phyloP scores from a whole-genome alignment of 2,797 vertebrate species.

The Neosilurus hyrtlii region DNA sequence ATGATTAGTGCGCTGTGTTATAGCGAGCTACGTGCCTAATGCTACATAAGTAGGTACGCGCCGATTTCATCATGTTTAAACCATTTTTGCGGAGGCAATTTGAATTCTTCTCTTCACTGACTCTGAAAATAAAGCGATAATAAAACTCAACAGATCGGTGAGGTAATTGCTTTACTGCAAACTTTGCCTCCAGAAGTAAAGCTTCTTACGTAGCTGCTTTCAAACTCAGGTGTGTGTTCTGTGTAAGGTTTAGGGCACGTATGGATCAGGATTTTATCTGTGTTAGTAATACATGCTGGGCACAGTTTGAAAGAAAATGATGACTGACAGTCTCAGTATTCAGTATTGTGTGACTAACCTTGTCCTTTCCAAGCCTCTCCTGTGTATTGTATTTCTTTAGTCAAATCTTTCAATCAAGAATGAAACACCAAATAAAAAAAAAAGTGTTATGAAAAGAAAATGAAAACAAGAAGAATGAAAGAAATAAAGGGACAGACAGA shows the following conservation, averaged over 20 bases:
- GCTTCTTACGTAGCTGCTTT: neutral
- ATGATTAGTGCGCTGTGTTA: constrained; percentile 65
- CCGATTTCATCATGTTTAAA: constrained; percentile 57
- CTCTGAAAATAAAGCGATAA: constrained; percentile 33
- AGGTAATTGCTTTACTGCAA: constrained; percentile 75
- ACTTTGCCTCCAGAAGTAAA: constrained; percentile 65
- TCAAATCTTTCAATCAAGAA: neutral
- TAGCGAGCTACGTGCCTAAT: constrained; percentile 28
- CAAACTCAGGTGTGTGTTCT: neutral
- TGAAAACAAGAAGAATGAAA: too few relatives aligned
- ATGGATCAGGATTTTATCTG: too few relatives aligned
- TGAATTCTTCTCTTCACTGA: constrained; percentile 44
- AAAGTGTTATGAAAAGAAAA: too few relatives aligned
- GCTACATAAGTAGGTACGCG: constrained; percentile 44
- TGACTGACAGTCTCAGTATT: neutral
- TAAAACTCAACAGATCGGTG: constrained; percentile 79
- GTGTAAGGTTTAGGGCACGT: neutral
- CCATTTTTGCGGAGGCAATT: constrained; percentile 46
- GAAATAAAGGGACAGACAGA: too few relatives aligned
- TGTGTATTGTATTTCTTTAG: neutral
- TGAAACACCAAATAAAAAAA: neutral
- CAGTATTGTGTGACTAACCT: neutral
- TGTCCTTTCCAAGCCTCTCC: neutral
- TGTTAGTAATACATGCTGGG: neutral
- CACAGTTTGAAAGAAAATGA: neutral